These are phyloP conservation scores for Pollachius pollachius DNA, from an alignment of 2,113 vertebrate species.

Conservation along the genomic window DNA sequence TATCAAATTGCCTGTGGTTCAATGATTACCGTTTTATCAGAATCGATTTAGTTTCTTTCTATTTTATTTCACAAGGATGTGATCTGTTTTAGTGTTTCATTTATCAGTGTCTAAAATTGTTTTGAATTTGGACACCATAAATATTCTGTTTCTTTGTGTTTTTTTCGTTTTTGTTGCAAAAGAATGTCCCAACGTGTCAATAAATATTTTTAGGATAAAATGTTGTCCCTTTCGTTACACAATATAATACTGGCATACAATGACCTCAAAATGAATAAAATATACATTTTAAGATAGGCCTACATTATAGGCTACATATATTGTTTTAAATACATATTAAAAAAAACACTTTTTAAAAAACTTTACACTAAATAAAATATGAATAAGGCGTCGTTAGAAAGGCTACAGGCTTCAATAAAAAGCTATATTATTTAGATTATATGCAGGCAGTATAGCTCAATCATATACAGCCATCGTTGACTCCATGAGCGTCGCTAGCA, in stretches of 20 bases:
- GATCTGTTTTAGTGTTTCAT: conserved; percentile 27
- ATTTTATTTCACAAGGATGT: conserved; percentile 17
- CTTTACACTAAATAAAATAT: not conserved
- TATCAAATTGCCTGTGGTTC: conserved; percentile 29
- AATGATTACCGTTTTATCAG: conserved; percentile 17
- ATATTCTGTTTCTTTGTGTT: conserved; percentile 35
- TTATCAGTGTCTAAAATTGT: conserved; percentile 26
- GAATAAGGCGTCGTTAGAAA: not conserved
- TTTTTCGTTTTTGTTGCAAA: conserved; percentile 43
- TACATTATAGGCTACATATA: no score
- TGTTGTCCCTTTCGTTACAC: conserved; percentile 6
- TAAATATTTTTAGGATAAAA: conserved; percentile 69
- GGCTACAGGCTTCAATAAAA: no score
- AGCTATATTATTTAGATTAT: not conserved
- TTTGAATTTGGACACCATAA: conserved; percentile 47
- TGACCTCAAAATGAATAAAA: not conserved
- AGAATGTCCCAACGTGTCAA: conserved; percentile 51
- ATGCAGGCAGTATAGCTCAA: conserved; percentile 15
- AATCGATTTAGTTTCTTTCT: conserved; percentile 32
- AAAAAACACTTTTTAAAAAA: not conserved
- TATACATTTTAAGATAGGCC: not conserved
- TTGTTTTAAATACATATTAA: no score
- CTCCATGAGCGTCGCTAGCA: no score
- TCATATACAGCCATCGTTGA: conserved; percentile 42
- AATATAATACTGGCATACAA: no score